Base-by-base conservation (phyloP, 1,140 invertebrate genomes). In the Metaphire vulgaris region DNA sequence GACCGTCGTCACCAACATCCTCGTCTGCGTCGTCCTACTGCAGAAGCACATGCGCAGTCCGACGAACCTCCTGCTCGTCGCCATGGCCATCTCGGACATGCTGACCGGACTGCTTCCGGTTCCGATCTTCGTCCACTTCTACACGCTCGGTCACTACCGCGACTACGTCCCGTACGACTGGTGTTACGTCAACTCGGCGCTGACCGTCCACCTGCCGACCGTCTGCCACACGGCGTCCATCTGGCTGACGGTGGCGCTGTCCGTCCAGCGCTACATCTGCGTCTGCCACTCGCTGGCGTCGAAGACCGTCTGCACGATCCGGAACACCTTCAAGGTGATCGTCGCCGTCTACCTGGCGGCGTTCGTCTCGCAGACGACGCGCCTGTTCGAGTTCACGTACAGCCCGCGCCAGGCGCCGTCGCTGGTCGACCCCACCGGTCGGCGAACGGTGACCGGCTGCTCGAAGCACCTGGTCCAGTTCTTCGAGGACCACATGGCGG, bases 111-210 rank as follows among this genome's bases (percentile, higher is more conserved):
- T 93, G 56, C 92, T 93, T 83, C 92, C 93, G 0, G 91, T 92
- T 0, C 93, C 93, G 0, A 93, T 92, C 89, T 82, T 93, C 1
- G 91, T 93, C 84, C 94, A 94, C 85, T 92, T 93, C 90, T 94
- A 93, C 87, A 93, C 92, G 2, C 90, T 94, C 75, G 91, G 92
- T 88, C 92, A 93, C 85, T 91, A 93, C 65, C 90, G 90, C 83
- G 76, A 72, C 41, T 75, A 33, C 74, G 31, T 74, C 64, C 68
- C 77, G 29, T 31, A 71, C 74, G 31, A 21, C 31, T 79, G 69
- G 77, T 94, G 92, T 83, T 92, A 92, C 82, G 90, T 90, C 0
- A 93, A 90, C 89, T 89, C 88, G 80, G 88, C 90, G 80, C 82
- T 84, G 83, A 91, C 91, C 81, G 92, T 93, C 74, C 78, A 85